Evolutionary conservation across 1,140 invertebrate species (phyloP).

Genomic region (Lepidurus packardi): DNA sequence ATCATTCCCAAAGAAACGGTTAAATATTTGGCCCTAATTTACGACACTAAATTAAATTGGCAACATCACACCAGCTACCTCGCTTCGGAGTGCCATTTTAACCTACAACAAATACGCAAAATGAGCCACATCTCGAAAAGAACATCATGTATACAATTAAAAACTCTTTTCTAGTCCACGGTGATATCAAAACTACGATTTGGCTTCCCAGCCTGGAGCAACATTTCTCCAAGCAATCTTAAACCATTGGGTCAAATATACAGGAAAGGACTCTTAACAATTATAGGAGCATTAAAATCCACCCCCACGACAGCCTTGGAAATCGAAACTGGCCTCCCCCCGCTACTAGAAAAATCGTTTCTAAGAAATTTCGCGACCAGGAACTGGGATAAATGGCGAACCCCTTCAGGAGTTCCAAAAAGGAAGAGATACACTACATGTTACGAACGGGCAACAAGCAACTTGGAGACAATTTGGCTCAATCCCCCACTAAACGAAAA

Average conservation of each 20-base stretch:
- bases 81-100: not conserved
- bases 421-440: too few species aligned
- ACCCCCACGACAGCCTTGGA: not conserved
- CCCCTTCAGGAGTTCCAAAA: too few species aligned
- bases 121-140: not conserved
- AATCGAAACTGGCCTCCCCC: not conserved
- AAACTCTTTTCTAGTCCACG: not conserved
- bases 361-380: too few species aligned
- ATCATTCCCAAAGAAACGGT: slow-evolving; percentile 21
- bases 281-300: not conserved
- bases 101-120: not conserved
- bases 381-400: too few species aligned
- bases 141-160: not conserved
- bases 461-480: too few species aligned
- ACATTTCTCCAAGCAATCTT: not conserved
- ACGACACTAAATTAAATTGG: slow-evolving; percentile 1
- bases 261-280: not conserved
- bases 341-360: too few species aligned
- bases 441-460: too few species aligned
- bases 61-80: not conserved
- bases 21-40: slow-evolving; percentile 6
- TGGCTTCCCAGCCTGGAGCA: too few species aligned
- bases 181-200: not conserved
- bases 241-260: not conserved
- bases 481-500: too few species aligned